Evolutionary conservation across 2,888 invertebrate genomes (phyloP).

Genomic region (Melipona beecheii): DNA sequence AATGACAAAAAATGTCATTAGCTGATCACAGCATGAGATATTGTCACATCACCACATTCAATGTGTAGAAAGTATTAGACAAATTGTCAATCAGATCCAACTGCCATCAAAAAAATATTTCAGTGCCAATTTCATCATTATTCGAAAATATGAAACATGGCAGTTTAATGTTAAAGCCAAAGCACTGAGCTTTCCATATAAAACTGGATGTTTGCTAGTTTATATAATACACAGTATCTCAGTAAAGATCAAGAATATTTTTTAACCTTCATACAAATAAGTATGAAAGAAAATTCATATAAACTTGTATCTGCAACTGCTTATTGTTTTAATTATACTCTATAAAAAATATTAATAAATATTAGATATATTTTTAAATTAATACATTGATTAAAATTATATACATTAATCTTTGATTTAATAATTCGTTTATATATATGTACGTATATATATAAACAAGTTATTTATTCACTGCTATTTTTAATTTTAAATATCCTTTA

Average conservation of each 20-base stretch:
- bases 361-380: conserved; percentile 27
- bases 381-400: conserved; percentile 22
- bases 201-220: conserved; percentile 43
- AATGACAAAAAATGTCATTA: conserved; percentile 58
- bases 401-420: neutral
- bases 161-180: conserved; percentile 69
- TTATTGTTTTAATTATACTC: conserved; percentile 19
- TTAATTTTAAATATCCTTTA: neutral
- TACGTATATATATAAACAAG: neutral
- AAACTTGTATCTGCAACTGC: conserved; percentile 37
- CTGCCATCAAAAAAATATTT: conserved; percentile 62
- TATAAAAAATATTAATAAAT: conserved; percentile 37
- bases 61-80: conserved; percentile 67
- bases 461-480: conserved; percentile 15
- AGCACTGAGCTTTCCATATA: conserved; percentile 43
- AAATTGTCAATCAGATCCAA: conserved; percentile 64
- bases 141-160: conserved; percentile 71
- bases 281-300: conserved; percentile 20
- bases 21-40: conserved; percentile 77
- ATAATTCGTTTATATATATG: neutral
- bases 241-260: conserved; percentile 31
- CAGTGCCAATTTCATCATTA: conserved; percentile 60
- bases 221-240: conserved; percentile 23
- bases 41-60: conserved; percentile 76
- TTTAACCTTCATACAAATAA: conserved; percentile 10